Evolutionary conservation across 1,140 invertebrate genomes (phyloP).

Genomic region (Drosophila gunungcola): DNA sequence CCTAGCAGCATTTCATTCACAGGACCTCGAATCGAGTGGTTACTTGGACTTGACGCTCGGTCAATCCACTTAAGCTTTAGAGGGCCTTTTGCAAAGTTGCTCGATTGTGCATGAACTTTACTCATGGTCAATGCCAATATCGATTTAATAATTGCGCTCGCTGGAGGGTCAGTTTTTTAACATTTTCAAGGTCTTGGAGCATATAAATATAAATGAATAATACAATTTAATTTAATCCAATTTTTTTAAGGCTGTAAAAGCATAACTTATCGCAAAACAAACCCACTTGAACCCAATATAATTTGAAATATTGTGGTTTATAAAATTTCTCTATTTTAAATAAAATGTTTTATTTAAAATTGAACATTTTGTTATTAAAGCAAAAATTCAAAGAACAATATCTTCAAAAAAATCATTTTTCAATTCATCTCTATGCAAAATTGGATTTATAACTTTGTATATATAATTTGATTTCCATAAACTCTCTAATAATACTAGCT

Average conservation of each 20-base stretch:
- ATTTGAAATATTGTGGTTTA: no score
- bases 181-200: background rate
- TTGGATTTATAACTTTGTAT: no score
- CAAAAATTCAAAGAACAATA: no score
- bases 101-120: conserved; percentile 29
- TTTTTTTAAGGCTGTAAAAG: no score
- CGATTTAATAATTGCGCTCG: conserved; percentile 18
- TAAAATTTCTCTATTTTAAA: no score
- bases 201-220: background rate
- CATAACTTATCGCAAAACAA: no score
- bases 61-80: conserved; percentile 13
- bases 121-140: conserved; percentile 27
- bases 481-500: background rate
- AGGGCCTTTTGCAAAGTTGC: conserved; percentile 11
- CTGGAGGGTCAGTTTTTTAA: background rate
- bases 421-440: no score
- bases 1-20: background rate
- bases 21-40: conserved; percentile 18
- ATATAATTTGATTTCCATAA: background rate
- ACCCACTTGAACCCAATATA: no score
- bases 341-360: no score
- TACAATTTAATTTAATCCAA: no score
- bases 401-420: no score
- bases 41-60: conserved; percentile 8
- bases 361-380: no score